phyloP scores from a whole-genome alignment of 2,113 vertebrate species.

The Neolamprologus modestus region DNA sequence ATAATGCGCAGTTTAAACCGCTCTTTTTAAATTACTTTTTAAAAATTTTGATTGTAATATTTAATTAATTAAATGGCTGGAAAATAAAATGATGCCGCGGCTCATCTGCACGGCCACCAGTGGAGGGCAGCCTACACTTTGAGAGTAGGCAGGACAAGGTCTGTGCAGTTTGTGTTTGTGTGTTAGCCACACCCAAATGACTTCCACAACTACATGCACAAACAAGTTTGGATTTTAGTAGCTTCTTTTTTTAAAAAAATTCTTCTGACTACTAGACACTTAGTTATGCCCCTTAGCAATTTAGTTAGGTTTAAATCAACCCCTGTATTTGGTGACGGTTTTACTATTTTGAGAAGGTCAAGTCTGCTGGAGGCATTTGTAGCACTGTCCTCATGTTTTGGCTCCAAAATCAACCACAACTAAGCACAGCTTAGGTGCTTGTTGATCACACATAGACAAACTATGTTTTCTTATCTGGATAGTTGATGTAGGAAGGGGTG shows the following conservation, averaged over 20 bases:
- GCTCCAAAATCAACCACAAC: background rate
- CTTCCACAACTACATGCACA: background rate
- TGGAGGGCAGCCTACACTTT: background rate
- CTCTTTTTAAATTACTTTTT: background rate
- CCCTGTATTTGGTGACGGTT: background rate
- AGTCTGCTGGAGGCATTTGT: background rate
- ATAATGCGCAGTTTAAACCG: background rate
- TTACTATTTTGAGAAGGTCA: background rate
- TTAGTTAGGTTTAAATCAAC: background rate
- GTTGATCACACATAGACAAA: background rate
- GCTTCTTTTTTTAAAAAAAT: background rate
- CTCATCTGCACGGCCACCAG: background rate
- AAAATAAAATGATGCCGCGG: rapidly evolving
- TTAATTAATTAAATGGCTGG: background rate
- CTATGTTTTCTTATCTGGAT: background rate
- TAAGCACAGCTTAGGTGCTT: background rate
- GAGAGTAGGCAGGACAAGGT: background rate
- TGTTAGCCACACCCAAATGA: background rate
- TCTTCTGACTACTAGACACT: background rate
- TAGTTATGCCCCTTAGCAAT: background rate
- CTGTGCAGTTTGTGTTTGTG: background rate
- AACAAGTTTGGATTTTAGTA: background rate
- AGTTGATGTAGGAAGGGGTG: background rate
- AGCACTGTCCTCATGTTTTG: background rate
- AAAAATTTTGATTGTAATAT: background rate